Evolutionary conservation across 2,797 vertebrate species (phyloP).

Genomic region (Sphaeramia orbicularis): DNA sequence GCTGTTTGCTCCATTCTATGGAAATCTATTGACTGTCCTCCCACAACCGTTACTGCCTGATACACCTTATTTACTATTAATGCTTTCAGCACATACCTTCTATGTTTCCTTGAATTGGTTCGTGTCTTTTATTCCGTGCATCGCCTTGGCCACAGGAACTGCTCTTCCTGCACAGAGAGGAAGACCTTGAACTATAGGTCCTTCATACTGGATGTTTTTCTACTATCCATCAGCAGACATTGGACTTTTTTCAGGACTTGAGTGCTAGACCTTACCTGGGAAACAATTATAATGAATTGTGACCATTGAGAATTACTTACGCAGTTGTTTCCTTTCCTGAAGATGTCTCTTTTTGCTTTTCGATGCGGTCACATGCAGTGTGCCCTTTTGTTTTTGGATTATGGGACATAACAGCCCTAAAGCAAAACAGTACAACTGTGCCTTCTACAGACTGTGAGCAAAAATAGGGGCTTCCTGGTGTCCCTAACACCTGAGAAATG

Average conservation of each 20-base stretch:
- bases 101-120: not conserved
- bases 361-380: constrained; percentile 2
- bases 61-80: constrained; percentile 27
- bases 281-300: not conserved
- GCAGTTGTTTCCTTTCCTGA: constrained; percentile 5
- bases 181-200: constrained; percentile 16
- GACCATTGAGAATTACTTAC: not conserved
- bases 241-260: not conserved
- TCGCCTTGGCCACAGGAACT: constrained; percentile 6
- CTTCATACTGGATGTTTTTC: too few relatives aligned
- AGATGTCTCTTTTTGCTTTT: not conserved
- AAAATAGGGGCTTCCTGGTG: constrained; percentile 14
- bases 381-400: constrained; percentile 15
- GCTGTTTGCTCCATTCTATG: constrained; percentile 41
- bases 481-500: not conserved
- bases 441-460: constrained; percentile 11
- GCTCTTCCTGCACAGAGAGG: constrained; percentile 1
- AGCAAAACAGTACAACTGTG: not conserved
- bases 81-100: constrained; percentile 16
- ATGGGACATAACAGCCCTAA: constrained; percentile 6
- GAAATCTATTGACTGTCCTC: constrained; percentile 45
- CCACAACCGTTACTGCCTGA: constrained; percentile 14
- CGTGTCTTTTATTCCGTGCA: not conserved
- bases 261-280: not conserved
- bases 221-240: not conserved